Evolutionary conservation across 2,113 vertebrate genomes (phyloP).

Genomic region (Machaerirhynchus nigripectus): DNA sequence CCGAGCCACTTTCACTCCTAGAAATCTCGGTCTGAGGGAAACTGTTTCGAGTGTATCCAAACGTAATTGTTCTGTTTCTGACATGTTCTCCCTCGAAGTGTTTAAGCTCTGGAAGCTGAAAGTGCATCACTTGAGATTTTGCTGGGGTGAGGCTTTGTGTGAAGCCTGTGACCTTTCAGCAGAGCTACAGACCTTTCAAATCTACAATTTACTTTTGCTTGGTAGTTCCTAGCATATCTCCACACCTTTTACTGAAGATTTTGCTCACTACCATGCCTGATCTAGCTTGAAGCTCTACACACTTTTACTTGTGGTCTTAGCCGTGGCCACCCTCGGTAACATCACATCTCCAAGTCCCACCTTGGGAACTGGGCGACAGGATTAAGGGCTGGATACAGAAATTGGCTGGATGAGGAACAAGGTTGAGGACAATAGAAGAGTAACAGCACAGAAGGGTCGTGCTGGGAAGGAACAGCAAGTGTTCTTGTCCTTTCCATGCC

Average conservation of each 20-base stretch:
- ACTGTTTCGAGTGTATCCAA: not conserved
- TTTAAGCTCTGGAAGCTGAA: not conserved
- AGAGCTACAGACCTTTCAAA: not conserved
- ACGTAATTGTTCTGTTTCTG: not conserved
- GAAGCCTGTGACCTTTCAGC: not conserved
- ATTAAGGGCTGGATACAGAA: not conserved
- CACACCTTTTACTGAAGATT: not conserved
- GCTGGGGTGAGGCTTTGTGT: not conserved
- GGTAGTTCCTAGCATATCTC: not conserved
- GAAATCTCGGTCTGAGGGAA: not conserved
- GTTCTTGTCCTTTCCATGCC: not conserved
- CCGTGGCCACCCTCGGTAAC: not conserved
- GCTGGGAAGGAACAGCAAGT: not conserved
- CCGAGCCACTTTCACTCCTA: not conserved
- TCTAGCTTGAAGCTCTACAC: not conserved
- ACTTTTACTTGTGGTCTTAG: not conserved
- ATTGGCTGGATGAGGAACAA: not conserved
- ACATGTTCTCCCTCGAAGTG: not conserved
- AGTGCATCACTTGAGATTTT: not conserved
- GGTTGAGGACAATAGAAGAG: not conserved
- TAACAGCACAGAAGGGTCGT: not conserved
- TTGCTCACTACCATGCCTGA: not conserved
- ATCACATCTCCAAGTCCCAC: not conserved
- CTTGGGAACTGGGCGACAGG: not conserved
- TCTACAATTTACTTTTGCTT: not conserved